These are phyloP conservation scores for Drosophila greeni DNA, from an alignment of 2,888 invertebrate genomes.

Conservation along the genomic window DNA sequence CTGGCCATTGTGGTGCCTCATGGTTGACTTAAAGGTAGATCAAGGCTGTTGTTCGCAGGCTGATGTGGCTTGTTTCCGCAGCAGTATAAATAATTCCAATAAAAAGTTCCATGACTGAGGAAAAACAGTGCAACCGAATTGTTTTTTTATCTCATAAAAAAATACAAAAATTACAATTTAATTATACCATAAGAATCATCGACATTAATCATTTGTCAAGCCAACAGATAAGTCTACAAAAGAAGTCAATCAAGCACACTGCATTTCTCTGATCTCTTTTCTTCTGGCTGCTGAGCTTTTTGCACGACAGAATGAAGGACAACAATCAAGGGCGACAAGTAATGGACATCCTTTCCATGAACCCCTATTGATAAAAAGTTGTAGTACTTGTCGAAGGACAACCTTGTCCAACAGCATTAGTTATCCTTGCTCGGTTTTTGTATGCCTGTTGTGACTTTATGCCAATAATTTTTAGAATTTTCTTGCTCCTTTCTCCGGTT, in stretches of 20 bases:
- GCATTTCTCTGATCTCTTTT: conserved; percentile 1
- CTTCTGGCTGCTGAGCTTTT: conserved; percentile 1
- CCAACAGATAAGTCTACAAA: not conserved
- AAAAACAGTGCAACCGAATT: not conserved
- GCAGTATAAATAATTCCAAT: not conserved
- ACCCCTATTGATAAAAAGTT: conserved; percentile 30
- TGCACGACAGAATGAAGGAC: conserved; percentile 1
- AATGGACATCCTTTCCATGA: conserved; percentile 36
- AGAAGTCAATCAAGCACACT: conserved; percentile 7
- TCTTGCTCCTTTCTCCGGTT: not conserved
- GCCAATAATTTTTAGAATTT: conserved; percentile 31
- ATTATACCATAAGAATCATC: not conserved
- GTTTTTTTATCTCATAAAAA: not conserved
- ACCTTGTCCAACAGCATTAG: conserved; percentile 39
- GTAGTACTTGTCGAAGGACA: conserved; percentile 16
- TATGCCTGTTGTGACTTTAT: conserved; percentile 23
- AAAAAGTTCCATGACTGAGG: too few species aligned
- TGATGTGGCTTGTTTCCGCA: not conserved
- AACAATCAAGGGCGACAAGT: conserved; percentile 19
- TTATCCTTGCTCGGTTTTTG: conserved; percentile 30
- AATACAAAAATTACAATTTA: not conserved
- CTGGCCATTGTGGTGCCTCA: conserved; percentile 18
- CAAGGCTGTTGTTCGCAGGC: conserved; percentile 3
- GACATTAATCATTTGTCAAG: conserved; percentile 14
- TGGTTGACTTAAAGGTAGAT: conserved; percentile 21